Evolutionary conservation across 2,888 invertebrate genomes (phyloP).

Genomic region (Calliphora vomitoria): DNA sequence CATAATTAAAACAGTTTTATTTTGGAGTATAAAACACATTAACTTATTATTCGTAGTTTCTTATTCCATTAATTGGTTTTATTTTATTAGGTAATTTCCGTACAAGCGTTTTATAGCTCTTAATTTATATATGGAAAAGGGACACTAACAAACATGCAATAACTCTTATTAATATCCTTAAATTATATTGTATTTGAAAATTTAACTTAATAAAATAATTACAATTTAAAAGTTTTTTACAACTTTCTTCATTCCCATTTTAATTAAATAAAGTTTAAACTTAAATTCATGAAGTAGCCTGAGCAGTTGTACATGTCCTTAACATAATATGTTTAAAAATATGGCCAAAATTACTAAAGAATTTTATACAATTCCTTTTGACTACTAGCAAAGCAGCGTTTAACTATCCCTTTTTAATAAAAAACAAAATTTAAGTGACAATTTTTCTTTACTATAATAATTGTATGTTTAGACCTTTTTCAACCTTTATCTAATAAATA

Average conservation of each 20-base stretch:
- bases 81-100: not conserved
- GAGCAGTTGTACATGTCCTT: not conserved
- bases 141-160: not conserved
- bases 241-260: not conserved
- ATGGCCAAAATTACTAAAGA: not conserved
- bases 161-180: not conserved
- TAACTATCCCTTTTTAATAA: conserved; percentile 15
- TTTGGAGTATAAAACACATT: too few relatives aligned
- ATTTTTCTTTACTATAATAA: conserved; percentile 14
- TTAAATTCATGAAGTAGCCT: not conserved
- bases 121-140: not conserved
- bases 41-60: not conserved
- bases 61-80: not conserved
- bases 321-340: not conserved
- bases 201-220: conserved; percentile 2
- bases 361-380: conserved; percentile 3
- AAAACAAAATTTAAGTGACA: conserved; percentile 11
- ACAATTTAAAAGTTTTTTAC: not conserved
- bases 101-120: not conserved
- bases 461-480: conserved; percentile 18
- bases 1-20: too few relatives aligned
- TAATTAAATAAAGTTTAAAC: conserved; percentile 15
- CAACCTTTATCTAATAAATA: conserved; percentile 44
- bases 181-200: not conserved
- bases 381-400: not conserved